Evolutionary conservation across 2,888 invertebrate species (phyloP).

Genomic region (Nemapogon koenigi): DNA sequence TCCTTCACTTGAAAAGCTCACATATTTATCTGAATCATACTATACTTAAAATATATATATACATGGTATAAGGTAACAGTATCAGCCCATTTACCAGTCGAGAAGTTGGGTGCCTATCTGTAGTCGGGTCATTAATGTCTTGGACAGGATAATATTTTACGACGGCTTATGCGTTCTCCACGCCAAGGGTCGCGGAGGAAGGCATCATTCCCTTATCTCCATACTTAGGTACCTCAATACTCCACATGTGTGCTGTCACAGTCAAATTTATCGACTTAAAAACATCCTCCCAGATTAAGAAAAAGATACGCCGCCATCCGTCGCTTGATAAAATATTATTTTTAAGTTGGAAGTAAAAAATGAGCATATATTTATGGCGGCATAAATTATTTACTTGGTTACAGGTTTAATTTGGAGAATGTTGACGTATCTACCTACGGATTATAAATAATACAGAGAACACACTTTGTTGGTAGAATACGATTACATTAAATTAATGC

Average conservation of each 20-base stretch:
- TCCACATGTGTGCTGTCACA: slow-evolving; percentile 53
- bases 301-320: slow-evolving; percentile 40
- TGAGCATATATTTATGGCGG: not conserved
- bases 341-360: slow-evolving; percentile 20
- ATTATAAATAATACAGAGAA: too few relatives aligned
- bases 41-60: not conserved
- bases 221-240: too few relatives aligned
- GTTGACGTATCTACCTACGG: too few relatives aligned
- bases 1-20: too few relatives aligned
- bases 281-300: slow-evolving; percentile 54
- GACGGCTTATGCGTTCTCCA: slow-evolving; percentile 30
- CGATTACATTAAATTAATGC: too few relatives aligned
- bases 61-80: not conserved
- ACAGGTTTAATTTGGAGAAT: too few relatives aligned
- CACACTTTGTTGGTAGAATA: too few relatives aligned
- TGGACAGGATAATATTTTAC: slow-evolving; percentile 59
- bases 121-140: slow-evolving; percentile 47
- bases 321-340: slow-evolving; percentile 41
- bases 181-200: slow-evolving; percentile 33
- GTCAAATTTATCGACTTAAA: slow-evolving; percentile 60
- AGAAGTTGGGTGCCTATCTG: slow-evolving; percentile 7
- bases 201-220: slow-evolving; percentile 35
- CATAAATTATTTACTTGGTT: slow-evolving; percentile 7
- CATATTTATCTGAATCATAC: too few relatives aligned
- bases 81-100: slow-evolving; percentile 5